phyloP scores from a whole-genome alignment of 2,888 invertebrate genomes.

The Ptychoptera albimana region DNA sequence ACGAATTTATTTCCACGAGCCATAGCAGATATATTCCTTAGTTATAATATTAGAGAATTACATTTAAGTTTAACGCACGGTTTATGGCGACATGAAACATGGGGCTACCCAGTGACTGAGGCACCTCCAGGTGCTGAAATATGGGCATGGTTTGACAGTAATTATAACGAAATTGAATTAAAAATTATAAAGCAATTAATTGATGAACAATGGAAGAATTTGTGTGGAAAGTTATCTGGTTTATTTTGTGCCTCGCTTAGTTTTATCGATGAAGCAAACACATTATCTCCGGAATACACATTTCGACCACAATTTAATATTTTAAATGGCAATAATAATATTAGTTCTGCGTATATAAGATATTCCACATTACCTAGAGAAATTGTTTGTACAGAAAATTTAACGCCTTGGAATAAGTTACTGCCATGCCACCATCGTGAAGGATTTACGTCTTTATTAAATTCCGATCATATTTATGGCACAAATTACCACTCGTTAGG shows the following conservation, averaged over 20 bases:
- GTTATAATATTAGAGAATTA: slow-evolving; percentile 75
- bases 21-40: slow-evolving; percentile 70
- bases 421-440: slow-evolving; percentile 85
- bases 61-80: slow-evolving; percentile 88
- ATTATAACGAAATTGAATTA: slow-evolving; percentile 28
- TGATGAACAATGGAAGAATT: slow-evolving; percentile 71
- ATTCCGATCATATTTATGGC: slow-evolving; percentile 81
- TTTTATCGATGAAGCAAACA: slow-evolving; percentile 75
- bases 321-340: not conserved
- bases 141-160: slow-evolving; percentile 74
- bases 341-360: not conserved
- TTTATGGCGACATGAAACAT: slow-evolving; percentile 80
- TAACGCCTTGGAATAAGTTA: slow-evolving; percentile 96
- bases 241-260: slow-evolving; percentile 92
- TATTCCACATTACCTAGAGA: slow-evolving; percentile 91
- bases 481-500: slow-evolving; percentile 86
- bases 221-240: slow-evolving; percentile 85
- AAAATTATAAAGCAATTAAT: slow-evolving; percentile 33
- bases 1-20: slow-evolving; percentile 78
- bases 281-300: slow-evolving; percentile 66
- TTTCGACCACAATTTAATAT: slow-evolving; percentile 47
- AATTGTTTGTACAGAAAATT: slow-evolving; percentile 95
- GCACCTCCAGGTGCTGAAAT: slow-evolving; percentile 90
- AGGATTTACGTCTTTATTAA: slow-evolving; percentile 75
- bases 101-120: slow-evolving; percentile 86